A percentile compares a stretch with the other conserved stretches of the same genome.
phyloP scores from a whole-genome alignment of 2,888 invertebrate genomes.

The Macropis europaea region DNA sequence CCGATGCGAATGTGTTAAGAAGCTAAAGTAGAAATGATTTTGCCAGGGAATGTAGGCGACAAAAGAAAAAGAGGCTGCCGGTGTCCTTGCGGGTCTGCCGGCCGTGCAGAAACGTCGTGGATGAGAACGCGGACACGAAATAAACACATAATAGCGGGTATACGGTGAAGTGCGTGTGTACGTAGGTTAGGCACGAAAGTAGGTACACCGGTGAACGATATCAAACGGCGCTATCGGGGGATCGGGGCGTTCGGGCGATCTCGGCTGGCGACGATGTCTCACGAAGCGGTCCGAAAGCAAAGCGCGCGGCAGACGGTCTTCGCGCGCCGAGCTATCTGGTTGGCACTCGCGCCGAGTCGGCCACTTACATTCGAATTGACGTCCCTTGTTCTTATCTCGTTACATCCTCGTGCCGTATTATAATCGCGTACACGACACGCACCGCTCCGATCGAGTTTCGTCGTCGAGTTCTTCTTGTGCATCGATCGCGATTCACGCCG shows the following conservation, averaged over 20 bases:
- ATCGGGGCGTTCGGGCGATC: slow-evolving; percentile 66
- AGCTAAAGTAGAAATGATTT: background rate
- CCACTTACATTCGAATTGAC: slow-evolving; percentile 46
- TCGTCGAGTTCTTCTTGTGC: slow-evolving; percentile 14
- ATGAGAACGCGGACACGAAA: background rate
- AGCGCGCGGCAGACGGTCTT: slow-evolving; percentile 78
- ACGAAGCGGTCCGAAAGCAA: slow-evolving; percentile 73
- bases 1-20: no score
- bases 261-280: slow-evolving; percentile 70
- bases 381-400: slow-evolving; percentile 34
- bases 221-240: slow-evolving; percentile 52
- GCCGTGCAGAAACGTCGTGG: background rate
- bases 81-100: background rate
- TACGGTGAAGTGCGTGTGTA: slow-evolving; percentile 29
- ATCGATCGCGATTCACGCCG: slow-evolving; percentile 5
- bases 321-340: slow-evolving; percentile 76
- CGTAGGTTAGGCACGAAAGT: slow-evolving; percentile 44
- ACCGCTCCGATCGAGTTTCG: no score
- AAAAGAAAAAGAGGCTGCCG: background rate
- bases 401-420: slow-evolving; percentile 21
- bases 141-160: slow-evolving; percentile 29
- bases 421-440: background rate
- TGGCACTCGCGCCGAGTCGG: slow-evolving; percentile 53
- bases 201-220: slow-evolving; percentile 44
- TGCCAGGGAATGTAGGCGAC: background rate